Base-by-base conservation (phyloP, 2,113 vertebrate genomes). In the Pterocles burchelli region DNA sequence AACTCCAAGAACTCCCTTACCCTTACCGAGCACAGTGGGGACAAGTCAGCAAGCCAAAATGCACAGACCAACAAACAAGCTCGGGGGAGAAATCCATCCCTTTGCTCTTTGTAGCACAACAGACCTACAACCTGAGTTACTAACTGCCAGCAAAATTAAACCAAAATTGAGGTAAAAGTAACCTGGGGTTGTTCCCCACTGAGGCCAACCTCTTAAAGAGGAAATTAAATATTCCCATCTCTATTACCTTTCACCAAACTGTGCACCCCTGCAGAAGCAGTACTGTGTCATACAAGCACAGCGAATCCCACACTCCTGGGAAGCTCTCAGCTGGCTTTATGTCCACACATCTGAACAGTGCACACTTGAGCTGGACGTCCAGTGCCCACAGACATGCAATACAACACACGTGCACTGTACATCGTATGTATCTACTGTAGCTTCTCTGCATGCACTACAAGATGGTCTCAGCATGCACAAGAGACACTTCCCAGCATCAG, bases 371-470 rank as follows among this genome's bases (percentile, higher is more conserved):
- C 10, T 45, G 45, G 7, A 65, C 19, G 17, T 33, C 68, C 46
- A 48, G 3, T 1, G 2, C 11, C 33, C 51, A 65, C 51, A 41
- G 51, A n/a, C 7, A 3, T 1, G 14, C 57, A 65, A 12, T 19
- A 31, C 36, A 66, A 66, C 15, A 48, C 28, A 34, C 1, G 2
- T 10, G 24, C 28, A 28, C 62, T 6, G 3, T 16, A 20, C 8
- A 26, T 21, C 2, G 0, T 48, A 67, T 0, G 1, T n/a, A 49
- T 34, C 11, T 41, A 31, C 36, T 26, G 13, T 26, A 38, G 36
- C 46, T 22, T 76, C 57, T 36, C 51, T 43, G 48, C 17, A 28
- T 8, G 41, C 0, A 0, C 48, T 41, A 46, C 15, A 13, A 49
- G 41, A 45, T 26, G 19, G 26, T 59, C n/a, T 36, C 41, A 20